Base-by-base conservation (phyloP, 2,888 invertebrate genomes). In the Eupelmus urozonus region DNA sequence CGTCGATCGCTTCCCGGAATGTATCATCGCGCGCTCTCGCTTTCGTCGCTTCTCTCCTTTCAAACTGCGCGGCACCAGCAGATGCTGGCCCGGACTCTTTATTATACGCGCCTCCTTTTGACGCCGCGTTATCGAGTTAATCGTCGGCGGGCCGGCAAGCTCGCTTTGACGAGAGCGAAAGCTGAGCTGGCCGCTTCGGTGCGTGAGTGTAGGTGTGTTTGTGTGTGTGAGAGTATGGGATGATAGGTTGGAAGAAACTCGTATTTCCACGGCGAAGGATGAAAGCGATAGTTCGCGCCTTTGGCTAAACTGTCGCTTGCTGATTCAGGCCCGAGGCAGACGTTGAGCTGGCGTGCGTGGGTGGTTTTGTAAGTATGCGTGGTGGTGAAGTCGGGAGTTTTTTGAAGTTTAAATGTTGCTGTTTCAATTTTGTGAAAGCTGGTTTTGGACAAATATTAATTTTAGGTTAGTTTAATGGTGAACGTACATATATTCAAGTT, bases 81-180 rank as follows among this genome's bases (percentile, higher is more conserved):
- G 45, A 45, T 34, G 45, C 16, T 16, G 16, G 9, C 16, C 5
- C 34, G 3, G 9, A 34, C 45, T n/a, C 25, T 63, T 63, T 63
- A 49, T 63, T 63, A 5, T 34, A 3, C 9, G 11, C n/a, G 11
- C 0, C 13, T 16, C 40, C 29, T 23, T 65, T 23, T 13, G 63
- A n/a, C 2, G 53, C 16, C 51, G 75, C 25, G 34, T 51, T 62
- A 67, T 75, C 69, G 53, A 18, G 20, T 27, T 62, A 60, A 53
- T 53, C 42, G 55, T 16, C 42, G 53, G 23, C 20, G 53, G 11
- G 57, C 9, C 16, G 4, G 59, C 20, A 40, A 9, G 57, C 9
- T 5, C 2, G 59, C 66, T 74, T 74, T 66, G 18, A 51, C 25
- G 65, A 74, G 66, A 74, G 51, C n/a, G 66, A 74, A 74, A 74